These are phyloP conservation scores for Perca flavescens DNA, from an alignment of 2,113 vertebrate species.

Conservation along the genomic window DNA sequence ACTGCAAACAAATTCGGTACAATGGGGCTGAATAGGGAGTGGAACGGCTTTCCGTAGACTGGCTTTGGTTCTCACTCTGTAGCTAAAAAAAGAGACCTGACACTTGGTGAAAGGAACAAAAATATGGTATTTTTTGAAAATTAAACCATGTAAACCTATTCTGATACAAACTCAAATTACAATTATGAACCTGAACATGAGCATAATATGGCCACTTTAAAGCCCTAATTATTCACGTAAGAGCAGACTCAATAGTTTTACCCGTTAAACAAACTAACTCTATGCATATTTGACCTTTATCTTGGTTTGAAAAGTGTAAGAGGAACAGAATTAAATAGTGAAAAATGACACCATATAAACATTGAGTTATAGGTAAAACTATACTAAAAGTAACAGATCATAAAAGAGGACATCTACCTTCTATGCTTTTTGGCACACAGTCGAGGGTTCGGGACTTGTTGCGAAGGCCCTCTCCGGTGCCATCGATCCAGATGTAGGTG, in stretches of 20 bases:
- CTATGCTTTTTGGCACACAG: conserved; percentile 74
- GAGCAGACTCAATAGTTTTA: background rate
- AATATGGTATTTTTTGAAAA: no score
- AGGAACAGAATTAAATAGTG: background rate
- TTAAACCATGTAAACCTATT: no score
- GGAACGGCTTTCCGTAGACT: no score
- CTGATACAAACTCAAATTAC: no score
- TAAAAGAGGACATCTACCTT: conserved; percentile 39
- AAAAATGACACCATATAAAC: background rate
- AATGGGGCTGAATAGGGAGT: no score
- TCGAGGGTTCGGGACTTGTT: conserved; percentile 84
- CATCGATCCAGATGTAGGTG: conserved; percentile 90
- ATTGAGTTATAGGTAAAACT: background rate
- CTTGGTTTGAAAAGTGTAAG: background rate
- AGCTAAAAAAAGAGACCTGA: no score
- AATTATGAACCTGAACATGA: no score
- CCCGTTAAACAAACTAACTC: background rate
- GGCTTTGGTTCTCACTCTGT: no score
- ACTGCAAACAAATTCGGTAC: no score
- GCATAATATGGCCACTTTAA: background rate
- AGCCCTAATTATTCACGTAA: background rate
- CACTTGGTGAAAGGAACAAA: no score
- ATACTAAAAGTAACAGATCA: background rate
- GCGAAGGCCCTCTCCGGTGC: conserved; percentile 83
- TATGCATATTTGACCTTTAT: background rate